Evolutionary conservation across 2,888 invertebrate genomes (phyloP).

Genomic region (Tetragonisca angustula): DNA sequence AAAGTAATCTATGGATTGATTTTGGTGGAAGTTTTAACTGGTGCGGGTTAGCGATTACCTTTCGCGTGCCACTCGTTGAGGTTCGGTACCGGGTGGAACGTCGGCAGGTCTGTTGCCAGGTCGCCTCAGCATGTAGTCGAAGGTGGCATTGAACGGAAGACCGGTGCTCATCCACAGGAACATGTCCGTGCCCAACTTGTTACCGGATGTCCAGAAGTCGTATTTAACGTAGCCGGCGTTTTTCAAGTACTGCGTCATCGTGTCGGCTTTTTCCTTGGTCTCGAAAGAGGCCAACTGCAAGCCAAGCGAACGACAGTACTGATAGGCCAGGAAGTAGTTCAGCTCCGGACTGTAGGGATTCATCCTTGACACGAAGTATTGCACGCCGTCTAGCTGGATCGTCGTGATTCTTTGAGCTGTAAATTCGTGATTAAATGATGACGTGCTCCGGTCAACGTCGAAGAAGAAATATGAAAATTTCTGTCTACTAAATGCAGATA

Average conservation of each 20-base stretch:
- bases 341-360: constrained; percentile 94
- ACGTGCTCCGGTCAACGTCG: fast-evolving
- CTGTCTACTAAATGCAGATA: neutral
- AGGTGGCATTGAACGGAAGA: constrained; percentile 94
- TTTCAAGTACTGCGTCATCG: constrained; percentile 92
- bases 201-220: constrained; percentile 96
- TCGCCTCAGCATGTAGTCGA: constrained; percentile 90
- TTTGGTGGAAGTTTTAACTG: neutral
- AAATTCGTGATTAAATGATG: constrained; percentile 72
- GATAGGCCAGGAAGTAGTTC: constrained; percentile 94
- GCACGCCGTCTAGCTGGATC: constrained; percentile 93
- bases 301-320: constrained; percentile 94
- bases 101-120: constrained; percentile 85
- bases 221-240: constrained; percentile 93
- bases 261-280: constrained; percentile 94
- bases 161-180: constrained; percentile 96
- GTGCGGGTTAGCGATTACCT: constrained; percentile 83
- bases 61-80: constrained; percentile 91
- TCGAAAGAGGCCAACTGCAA: constrained; percentile 94
- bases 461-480: neutral
- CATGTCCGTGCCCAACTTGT: constrained; percentile 94
- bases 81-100: constrained; percentile 90
- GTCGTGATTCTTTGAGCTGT: constrained; percentile 94
- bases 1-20: neutral
- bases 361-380: constrained; percentile 94